These are phyloP conservation scores for Lasioglossum lativentre DNA, from an alignment of 2,888 invertebrate genomes.

Conservation along the genomic window DNA sequence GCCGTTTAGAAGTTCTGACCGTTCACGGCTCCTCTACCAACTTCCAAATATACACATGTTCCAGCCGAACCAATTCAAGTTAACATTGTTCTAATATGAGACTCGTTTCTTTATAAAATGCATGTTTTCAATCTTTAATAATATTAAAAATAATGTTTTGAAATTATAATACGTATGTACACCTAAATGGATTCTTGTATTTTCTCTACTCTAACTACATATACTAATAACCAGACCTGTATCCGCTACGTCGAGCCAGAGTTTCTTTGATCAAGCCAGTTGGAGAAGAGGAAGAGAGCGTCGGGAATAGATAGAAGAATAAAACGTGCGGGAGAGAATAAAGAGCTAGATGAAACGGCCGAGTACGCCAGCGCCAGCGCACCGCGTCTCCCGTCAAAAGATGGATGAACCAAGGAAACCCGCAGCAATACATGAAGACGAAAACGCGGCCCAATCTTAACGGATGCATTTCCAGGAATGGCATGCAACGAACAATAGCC, in stretches of 20 bases:
- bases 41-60: neutral
- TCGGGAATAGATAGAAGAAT: conserved; percentile 25
- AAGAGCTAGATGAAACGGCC: conserved; percentile 15
- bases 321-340: conserved; percentile 29
- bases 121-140: no score
- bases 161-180: no score
- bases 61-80: neutral
- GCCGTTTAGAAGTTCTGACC: neutral
- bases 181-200: no score
- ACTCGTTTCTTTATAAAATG: no score
- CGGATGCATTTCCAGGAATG: conserved; percentile 59
- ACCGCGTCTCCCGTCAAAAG: conserved; percentile 57
- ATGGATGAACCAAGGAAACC: conserved; percentile 67
- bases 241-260: neutral
- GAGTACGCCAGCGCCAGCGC: conserved; percentile 47
- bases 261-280: conserved; percentile 26
- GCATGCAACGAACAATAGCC: conserved; percentile 57
- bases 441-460: conserved; percentile 56
- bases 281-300: neutral
- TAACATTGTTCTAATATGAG: neutral
- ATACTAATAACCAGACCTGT: no score
- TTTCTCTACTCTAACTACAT: no score
- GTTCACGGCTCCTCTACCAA: neutral
- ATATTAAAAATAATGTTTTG: no score
- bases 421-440: conserved; percentile 57